Percentiles rank a stretch among this genome's conserved stretches.
Evolutionary conservation across 1,140 invertebrate species (phyloP).

Genomic region (Marisa cornuarietis): DNA sequence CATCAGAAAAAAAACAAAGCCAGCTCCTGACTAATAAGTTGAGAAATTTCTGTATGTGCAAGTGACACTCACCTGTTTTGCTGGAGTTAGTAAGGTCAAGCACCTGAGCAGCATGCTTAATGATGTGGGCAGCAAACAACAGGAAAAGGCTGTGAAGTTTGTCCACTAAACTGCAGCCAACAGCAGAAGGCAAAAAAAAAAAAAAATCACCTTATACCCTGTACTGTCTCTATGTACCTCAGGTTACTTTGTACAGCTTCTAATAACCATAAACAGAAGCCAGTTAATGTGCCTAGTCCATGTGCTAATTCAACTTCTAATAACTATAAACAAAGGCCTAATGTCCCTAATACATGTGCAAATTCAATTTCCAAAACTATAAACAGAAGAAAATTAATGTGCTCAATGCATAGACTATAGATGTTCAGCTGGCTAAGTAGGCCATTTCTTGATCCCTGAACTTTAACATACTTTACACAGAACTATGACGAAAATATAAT

Average conservation of each 20-base stretch:
- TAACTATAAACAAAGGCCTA: too few species aligned
- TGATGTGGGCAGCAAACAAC: conserved; percentile 85
- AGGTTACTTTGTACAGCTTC: not conserved
- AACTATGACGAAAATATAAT: not conserved
- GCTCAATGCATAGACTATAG: too few species aligned
- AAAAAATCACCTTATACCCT: not conserved
- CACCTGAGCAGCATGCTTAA: conserved; percentile 80
- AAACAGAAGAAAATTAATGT: too few species aligned
- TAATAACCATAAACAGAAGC: too few species aligned
- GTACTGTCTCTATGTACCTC: not conserved
- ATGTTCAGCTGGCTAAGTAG: too few species aligned
- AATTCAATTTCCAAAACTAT: not conserved
- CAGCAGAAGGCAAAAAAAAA: not conserved
- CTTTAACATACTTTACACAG: not conserved
- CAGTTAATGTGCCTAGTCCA: too few species aligned
- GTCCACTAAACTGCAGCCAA: conserved; percentile 77
- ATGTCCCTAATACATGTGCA: too few species aligned
- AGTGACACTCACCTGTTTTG: conserved; percentile 45
- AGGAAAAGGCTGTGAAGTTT: conserved; percentile 88
- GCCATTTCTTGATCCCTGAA: too few species aligned
- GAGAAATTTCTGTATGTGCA: not conserved
- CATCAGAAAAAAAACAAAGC: conserved; percentile 4
- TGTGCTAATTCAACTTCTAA: not conserved
- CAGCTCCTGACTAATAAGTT: not conserved
- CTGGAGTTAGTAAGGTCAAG: conserved; percentile 68